Evolutionary conservation across 2,113 vertebrate genomes (phyloP).

Genomic region (Corythornis vintsioides): DNA sequence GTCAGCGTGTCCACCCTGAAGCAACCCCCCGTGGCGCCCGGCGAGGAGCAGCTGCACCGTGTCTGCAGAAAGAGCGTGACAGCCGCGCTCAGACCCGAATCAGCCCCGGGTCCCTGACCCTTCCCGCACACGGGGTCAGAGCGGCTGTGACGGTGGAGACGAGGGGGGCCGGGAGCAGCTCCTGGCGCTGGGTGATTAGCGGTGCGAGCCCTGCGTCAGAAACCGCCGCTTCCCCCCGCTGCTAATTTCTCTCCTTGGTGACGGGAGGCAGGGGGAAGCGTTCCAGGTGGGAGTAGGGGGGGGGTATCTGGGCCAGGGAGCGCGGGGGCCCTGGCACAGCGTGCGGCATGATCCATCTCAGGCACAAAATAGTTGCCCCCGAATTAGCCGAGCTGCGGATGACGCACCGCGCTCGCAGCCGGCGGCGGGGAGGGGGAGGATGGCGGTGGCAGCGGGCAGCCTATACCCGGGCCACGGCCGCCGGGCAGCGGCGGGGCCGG

Average conservation of each 20-base stretch:
- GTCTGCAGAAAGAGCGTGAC: background rate
- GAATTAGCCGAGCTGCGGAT: background rate
- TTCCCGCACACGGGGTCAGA: background rate
- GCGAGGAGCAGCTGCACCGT: background rate
- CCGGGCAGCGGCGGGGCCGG: background rate
- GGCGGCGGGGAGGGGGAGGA: background rate
- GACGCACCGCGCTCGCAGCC: background rate
- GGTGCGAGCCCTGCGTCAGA: constrained; percentile 19
- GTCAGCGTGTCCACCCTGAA: background rate
- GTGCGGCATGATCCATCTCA: background rate
- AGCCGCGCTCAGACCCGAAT: background rate
- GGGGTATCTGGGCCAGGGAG: background rate
- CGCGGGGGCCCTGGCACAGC: background rate
- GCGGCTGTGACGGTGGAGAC: background rate
- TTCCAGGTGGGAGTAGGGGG: background rate
- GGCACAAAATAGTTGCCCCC: background rate
- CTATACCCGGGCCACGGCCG: background rate
- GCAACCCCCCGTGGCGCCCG: background rate
- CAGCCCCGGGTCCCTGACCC: background rate
- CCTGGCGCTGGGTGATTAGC: background rate
- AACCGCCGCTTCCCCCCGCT: background rate
- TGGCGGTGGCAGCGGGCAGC: background rate
- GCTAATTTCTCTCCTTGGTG: constrained; percentile 37
- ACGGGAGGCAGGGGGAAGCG: background rate
- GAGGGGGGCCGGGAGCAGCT: background rate